A percentile compares a stretch with the other conserved stretches of the same genome.
Evolutionary conservation across 1,140 invertebrate genomes (phyloP).

Genomic region (Eriocheir sinensis): DNA sequence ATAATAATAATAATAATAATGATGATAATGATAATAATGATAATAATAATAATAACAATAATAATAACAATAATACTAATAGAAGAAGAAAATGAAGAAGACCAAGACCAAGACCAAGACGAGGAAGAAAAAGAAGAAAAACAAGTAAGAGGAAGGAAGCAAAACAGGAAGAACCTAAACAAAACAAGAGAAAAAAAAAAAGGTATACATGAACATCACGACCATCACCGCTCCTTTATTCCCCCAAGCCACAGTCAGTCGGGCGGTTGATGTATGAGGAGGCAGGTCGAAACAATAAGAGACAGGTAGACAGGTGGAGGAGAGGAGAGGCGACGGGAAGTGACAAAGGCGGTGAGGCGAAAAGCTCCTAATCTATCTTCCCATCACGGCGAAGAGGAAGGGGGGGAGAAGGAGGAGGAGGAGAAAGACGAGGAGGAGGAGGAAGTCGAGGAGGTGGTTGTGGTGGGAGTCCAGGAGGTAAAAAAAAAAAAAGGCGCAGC

Average conservation of each 20-base stretch:
- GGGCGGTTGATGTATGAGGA: not conserved
- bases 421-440: too few relatives aligned
- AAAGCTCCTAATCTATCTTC: not conserved
- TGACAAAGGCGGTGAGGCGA: not conserved
- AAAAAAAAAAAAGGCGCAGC: not conserved
- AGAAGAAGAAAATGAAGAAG: not conserved
- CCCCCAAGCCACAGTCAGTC: too few relatives aligned
- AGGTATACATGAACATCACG: not conserved
- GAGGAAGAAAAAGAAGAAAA: not conserved
- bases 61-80: slow-evolving; percentile 18
- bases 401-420: too few relatives aligned
- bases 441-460: not conserved
- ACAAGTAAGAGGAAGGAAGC: not conserved
- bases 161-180: not conserved
- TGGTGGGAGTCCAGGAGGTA: not conserved
- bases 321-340: not conserved
- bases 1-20: slow-evolving; percentile 54
- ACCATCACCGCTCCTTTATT: too few relatives aligned
- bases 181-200: not conserved
- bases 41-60: slow-evolving; percentile 51
- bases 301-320: not conserved
- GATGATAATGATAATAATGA: slow-evolving; percentile 52
- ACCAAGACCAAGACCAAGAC: not conserved
- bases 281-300: not conserved
- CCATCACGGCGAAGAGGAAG: too few relatives aligned